Evolutionary conservation across 2,797 vertebrate species (phyloP), one percentile per base, ranked within the genome.

Genomic region (Parotocinclus haroldoi): DNA sequence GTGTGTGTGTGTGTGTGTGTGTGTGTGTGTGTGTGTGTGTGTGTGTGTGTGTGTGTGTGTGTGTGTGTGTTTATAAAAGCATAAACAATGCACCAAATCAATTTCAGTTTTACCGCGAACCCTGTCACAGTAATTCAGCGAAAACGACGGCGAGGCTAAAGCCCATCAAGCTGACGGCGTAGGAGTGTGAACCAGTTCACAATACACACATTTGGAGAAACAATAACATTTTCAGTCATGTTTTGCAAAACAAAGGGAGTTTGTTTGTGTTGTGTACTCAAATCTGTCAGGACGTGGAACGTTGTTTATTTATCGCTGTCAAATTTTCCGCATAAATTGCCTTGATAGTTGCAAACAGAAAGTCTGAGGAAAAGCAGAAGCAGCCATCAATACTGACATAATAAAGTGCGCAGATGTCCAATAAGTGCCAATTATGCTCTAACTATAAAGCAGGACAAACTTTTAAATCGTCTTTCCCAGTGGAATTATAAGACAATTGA

Each of bases 131-230:
- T 55, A 59, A 17, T 54, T 55, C 50, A 38, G 11, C 6, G 6
- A 11, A 46, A 46, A 46, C 10, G 7, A 14, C 55, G 55, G 70
- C 64, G 68, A 68, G 48, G 62, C 63, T 61, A 69, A 53, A 54
- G 27, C 16, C 19, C 54, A 65, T 60, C 65, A 53, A 64, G 45
- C 40, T 72, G 66, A 72, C 74, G 72, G 65, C 69, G 65, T 72
- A 72, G 64, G 60, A 27, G 65, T 60, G 64, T 60, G 68, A 61
- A 53, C 13, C 16, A 54, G 54, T 64, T 68, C 59, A 61, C 68
- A 12, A 17, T 56, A 51, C 14, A 40, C 17, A 38, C 36, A 40
- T 8, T 7, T 4, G 6, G 13, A 4, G 19, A 53, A 49, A 75
- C 63, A 59, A 71, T 10, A 7, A 7, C 38, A 17, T 17, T 50